Evolutionary conservation across 2,797 vertebrate genomes (phyloP), one percentile per base, ranked within the genome.

Genomic region (Poecilia picta): DNA sequence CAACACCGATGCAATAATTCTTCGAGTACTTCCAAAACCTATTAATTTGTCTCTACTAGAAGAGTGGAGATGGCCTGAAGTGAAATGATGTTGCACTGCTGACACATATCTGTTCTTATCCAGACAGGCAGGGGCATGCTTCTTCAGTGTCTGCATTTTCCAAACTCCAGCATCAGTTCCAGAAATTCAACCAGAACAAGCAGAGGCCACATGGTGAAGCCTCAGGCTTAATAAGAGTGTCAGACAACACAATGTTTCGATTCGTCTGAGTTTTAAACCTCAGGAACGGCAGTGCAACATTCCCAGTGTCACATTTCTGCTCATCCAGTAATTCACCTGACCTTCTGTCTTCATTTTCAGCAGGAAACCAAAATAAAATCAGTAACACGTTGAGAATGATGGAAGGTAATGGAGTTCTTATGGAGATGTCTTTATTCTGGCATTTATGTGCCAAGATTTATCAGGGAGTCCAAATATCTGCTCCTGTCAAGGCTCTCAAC

Each of bases 101-200:
- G 81, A 88, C 85, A 79, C 85, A 75, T 72, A 81, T 86, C 80
- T 87, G 83, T 82, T 91, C 77, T 87, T 82, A 80, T 73, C 64
- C 6, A 86, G 88, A 85, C 95, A 92, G 83, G 95, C 88, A 87
- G 72, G 71, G 91, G 82, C 95, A 91, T 91, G 92, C 76, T 47
- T n/a, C 39, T 28, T 75, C 5, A 76, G 82, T 88, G 88, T 83
- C 10, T 7, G 11, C 68, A 73, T 87, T 80, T 85, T 85, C 80
- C 85, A 88, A 85, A 82, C 75, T 82, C 78, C 74, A 28, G 77
- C 83, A 84, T 89, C 85, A 87, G 82, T 82, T 87, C 83, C 83
- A 91, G 79, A 84, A 74, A 76, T 90, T 87, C 74, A 90, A 88
- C 39, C 70, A 89, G 80, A 85, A 87, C 76, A 91, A 87, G 85